phyloP scores from a whole-genome alignment of 2,888 invertebrate species.

The Agrotis clavis region DNA sequence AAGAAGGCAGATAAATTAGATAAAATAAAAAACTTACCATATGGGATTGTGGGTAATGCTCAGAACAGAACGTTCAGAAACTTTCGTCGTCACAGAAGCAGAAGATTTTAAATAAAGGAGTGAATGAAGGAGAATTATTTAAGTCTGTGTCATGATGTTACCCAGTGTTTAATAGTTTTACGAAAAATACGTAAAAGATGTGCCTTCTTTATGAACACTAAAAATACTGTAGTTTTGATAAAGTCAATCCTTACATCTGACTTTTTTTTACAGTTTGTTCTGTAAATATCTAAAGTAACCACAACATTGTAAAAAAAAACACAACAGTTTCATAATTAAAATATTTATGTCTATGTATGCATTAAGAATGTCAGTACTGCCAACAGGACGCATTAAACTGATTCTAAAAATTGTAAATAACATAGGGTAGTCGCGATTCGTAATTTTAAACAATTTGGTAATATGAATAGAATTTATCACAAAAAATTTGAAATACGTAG shows the following conservation, averaged over 20 bases:
- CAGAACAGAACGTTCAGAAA: too few species aligned
- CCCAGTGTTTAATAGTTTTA: neutral
- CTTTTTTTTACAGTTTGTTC: slow-evolving; percentile 42
- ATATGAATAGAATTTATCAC: slow-evolving; percentile 54
- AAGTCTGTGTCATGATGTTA: neutral
- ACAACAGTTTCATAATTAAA: slow-evolving; percentile 25
- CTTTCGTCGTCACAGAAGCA: too few species aligned
- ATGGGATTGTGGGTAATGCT: too few species aligned
- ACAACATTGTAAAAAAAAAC: slow-evolving; percentile 40
- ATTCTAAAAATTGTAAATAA: slow-evolving; percentile 65
- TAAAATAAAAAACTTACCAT: too few species aligned
- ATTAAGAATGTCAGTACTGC: slow-evolving; percentile 53
- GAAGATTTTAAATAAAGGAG: too few species aligned
- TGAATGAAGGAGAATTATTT: neutral
- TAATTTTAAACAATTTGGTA: slow-evolving; percentile 42
- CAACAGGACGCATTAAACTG: slow-evolving; percentile 47
- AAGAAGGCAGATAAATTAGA: too few species aligned
- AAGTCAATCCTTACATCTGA: slow-evolving; percentile 1
- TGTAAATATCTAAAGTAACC: slow-evolving; percentile 44
- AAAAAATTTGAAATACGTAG: slow-evolving; percentile 49
- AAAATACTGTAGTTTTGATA: slow-evolving; percentile 1
- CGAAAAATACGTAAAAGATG: neutral
- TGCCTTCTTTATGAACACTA: neutral
- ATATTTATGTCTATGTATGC: slow-evolving; percentile 21
- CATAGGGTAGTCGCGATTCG: slow-evolving; percentile 52